Conservation (phyloP, 1,140 invertebrate species). For the Achatina immaculata region DNA sequence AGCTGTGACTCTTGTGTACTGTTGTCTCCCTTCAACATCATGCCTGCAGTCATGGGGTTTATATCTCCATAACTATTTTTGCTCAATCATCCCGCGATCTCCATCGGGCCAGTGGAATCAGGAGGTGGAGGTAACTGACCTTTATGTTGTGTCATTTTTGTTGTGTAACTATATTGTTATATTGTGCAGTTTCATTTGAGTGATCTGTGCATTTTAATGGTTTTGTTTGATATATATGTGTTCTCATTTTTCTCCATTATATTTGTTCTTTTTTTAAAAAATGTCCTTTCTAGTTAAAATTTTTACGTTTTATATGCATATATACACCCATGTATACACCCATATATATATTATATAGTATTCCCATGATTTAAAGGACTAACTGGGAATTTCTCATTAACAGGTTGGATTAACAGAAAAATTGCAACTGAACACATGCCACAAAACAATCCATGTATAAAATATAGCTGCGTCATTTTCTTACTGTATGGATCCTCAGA, state of each 20-base stretch:
- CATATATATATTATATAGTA: too few species aligned
- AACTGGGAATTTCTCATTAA: too few species aligned
- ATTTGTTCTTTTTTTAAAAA: neutral
- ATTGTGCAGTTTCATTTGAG: neutral
- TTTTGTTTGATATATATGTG: neutral
- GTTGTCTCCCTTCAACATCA: conserved; percentile 18
- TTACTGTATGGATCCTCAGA: too few species aligned
- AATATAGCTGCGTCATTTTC: too few species aligned
- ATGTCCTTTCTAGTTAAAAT: neutral
- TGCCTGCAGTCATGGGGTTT: conserved; percentile 51
- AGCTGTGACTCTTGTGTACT: conserved; percentile 16
- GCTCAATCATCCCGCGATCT: conserved; percentile 61
- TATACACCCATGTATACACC: too few species aligned
- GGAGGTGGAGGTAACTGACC: conserved; percentile 64
- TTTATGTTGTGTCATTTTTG: conserved; percentile 31
- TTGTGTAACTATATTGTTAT: neutral
- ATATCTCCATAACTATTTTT: conserved; percentile 67
- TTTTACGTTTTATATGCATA: too few species aligned
- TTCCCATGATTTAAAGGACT: too few species aligned
- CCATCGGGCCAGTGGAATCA: conserved; percentile 63
- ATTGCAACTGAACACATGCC: too few species aligned
- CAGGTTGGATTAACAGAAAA: too few species aligned
- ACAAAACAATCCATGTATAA: too few species aligned
- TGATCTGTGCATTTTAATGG: neutral
- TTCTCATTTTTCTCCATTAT: neutral